phyloP scores from a whole-genome alignment of 2,888 invertebrate species.

The Portevinia maculata region DNA sequence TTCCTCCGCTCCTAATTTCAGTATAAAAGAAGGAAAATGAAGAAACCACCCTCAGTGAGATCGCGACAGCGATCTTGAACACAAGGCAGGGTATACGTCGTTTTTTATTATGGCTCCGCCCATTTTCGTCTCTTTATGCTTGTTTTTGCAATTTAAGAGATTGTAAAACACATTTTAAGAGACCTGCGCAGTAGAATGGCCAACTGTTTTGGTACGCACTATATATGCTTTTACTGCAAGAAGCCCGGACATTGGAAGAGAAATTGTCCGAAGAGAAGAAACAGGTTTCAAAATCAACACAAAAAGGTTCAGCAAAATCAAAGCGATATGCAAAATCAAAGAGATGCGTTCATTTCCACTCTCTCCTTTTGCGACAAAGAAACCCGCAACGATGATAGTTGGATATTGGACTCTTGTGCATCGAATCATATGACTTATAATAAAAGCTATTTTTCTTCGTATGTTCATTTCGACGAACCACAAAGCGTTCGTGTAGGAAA shows the following conservation, averaged over 20 bases:
- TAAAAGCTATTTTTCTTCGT: constrained; percentile 17
- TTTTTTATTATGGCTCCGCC: no score
- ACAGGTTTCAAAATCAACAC: constrained; percentile 4
- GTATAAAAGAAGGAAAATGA: no score
- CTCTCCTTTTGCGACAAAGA: constrained; percentile 5
- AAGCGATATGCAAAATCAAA: constrained; percentile 24
- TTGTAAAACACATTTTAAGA: no score
- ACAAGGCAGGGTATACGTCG: no score
- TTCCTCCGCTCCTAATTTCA: no score
- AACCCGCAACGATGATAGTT: no score
- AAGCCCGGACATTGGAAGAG: constrained; percentile 68
- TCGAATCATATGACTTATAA: constrained; percentile 32
- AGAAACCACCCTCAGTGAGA: no score
- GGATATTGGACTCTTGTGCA: constrained; percentile 30
- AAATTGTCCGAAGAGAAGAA: constrained; percentile 49
- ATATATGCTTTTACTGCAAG: constrained; percentile 70
- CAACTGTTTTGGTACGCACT: no score
- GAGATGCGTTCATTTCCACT: constrained; percentile 32
- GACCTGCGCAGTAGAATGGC: no score
- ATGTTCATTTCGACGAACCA: constrained; percentile 6
- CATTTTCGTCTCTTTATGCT: no score
- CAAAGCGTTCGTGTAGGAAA: constrained; percentile 54
- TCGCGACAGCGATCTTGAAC: no score
- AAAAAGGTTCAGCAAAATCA: constrained; percentile 22
- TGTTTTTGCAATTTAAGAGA: no score